phyloP scores from a whole-genome alignment of 2,888 invertebrate species.

The Argyresthia albistria region DNA sequence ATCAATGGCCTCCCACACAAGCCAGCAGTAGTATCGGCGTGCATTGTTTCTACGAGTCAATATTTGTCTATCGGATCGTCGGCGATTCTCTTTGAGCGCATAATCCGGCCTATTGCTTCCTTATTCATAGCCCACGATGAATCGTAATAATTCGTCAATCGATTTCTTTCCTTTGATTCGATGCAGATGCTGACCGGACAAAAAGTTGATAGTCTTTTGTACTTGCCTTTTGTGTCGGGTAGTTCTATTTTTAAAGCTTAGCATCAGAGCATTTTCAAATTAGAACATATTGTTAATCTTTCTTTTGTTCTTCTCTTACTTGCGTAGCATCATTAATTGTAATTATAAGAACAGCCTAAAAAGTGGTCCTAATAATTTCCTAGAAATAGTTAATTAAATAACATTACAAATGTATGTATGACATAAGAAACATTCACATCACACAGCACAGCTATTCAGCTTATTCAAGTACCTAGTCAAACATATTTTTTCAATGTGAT shows the following conservation, averaged over 20 bases:
- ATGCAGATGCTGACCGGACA: conserved; percentile 35
- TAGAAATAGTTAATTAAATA: neutral
- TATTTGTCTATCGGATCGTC: conserved; percentile 61
- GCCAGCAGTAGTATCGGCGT: conserved; percentile 25
- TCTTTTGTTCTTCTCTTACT: conserved; percentile 28
- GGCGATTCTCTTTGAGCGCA: conserved; percentile 49
- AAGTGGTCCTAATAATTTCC: neutral
- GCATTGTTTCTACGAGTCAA: conserved; percentile 69
- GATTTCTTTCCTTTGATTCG: conserved; percentile 53
- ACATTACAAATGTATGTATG: neutral
- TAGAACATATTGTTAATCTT: conserved; percentile 28
- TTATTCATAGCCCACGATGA: conserved; percentile 54
- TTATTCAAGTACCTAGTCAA: too few species aligned
- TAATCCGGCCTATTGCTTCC: conserved; percentile 58
- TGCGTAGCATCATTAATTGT: neutral
- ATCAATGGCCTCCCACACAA: conserved; percentile 43
- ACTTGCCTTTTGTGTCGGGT: conserved; percentile 33
- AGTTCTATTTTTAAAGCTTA: conserved; percentile 38
- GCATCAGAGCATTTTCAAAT: conserved; percentile 13
- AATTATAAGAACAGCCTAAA: neutral
- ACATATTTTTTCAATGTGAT: neutral
- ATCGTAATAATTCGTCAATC: conserved; percentile 63
- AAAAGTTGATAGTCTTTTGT: conserved; percentile 49
- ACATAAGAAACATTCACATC: too few species aligned
- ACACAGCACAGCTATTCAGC: too few species aligned